phyloP scores from a whole-genome alignment of 2,113 vertebrate genomes.

The Cardinalis cardinalis region DNA sequence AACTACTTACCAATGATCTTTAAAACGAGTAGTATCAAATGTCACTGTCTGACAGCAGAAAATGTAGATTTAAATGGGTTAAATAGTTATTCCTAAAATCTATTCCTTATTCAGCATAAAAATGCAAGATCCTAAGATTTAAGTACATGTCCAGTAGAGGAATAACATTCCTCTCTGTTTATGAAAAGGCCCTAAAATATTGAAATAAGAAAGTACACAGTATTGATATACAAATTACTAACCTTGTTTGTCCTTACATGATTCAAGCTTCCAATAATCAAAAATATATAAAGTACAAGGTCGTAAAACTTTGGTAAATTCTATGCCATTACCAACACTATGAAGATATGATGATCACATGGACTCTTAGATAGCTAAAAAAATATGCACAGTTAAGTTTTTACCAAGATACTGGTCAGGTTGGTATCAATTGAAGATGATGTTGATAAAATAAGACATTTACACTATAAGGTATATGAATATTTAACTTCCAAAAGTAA shows the following conservation, averaged over 20 bases:
- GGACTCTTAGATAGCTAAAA: not conserved
- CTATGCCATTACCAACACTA: not conserved
- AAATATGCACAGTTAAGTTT: not conserved
- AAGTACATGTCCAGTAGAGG: not conserved
- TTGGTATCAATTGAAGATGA: not conserved
- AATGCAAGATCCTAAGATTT: not conserved
- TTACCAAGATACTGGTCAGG: not conserved
- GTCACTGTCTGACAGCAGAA: not conserved
- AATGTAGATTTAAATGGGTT: not conserved
- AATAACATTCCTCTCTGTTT: not conserved
- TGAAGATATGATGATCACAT: not conserved
- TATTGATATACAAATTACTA: not conserved
- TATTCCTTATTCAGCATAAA: not conserved
- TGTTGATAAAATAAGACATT: not conserved
- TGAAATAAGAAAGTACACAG: not conserved
- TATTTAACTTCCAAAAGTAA: not conserved
- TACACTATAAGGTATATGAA: not conserved
- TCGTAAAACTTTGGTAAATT: not conserved
- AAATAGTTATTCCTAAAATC: not conserved
- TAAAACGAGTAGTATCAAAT: not conserved
- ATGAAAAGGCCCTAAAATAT: not conserved
- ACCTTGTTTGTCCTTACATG: not conserved
- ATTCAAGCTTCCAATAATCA: not conserved
- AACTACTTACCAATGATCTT: not conserved
- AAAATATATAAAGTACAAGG: not conserved